A percentile compares a stretch with the other conserved stretches of the same genome.
These are phyloP conservation scores for Clanis bilineata DNA, from an alignment of 2,888 invertebrate genomes.

Conservation along the genomic window DNA sequence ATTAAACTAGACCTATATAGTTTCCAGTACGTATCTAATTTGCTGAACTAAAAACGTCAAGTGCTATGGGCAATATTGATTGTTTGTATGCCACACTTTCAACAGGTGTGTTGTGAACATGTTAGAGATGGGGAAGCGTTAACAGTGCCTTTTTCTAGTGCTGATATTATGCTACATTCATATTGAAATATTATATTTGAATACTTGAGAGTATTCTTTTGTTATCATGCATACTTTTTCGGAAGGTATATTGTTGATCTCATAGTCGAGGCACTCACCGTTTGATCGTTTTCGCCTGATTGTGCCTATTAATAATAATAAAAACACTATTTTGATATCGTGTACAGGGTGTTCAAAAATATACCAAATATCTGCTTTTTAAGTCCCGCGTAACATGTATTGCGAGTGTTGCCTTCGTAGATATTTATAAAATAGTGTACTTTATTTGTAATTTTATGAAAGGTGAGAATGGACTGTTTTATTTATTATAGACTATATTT, in stretches of 20 bases:
- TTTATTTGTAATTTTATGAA: conserved; percentile 27
- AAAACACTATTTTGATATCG: conserved; percentile 74
- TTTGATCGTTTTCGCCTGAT: conserved; percentile 61
- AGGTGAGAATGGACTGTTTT: conserved; percentile 47
- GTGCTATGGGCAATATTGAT: conserved; percentile 13
- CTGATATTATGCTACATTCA: conserved; percentile 22
- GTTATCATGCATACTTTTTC: conserved; percentile 24
- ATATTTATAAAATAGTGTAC: conserved; percentile 35
- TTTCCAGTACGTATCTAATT: not conserved
- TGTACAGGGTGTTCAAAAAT: conserved; percentile 79
- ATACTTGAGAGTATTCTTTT: not conserved
- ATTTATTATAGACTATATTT: conserved; percentile 54
- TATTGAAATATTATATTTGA: not conserved
- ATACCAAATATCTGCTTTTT: conserved; percentile 81
- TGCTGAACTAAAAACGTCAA: not conserved
- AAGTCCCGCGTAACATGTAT: conserved; percentile 60
- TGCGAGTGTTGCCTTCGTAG: conserved; percentile 75
- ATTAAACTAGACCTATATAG: not conserved
- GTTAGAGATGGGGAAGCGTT: conserved; percentile 24
- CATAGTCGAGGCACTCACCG: conserved; percentile 61
- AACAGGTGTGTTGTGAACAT: conserved; percentile 8
- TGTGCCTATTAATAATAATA: conserved; percentile 68
- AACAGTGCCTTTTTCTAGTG: conserved; percentile 49
- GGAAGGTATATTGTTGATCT: conserved; percentile 66
- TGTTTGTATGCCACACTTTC: not conserved